phyloP scores from a whole-genome alignment of 64 coral and sea anemone species.

The Exaiptasia diaphana region DNA sequence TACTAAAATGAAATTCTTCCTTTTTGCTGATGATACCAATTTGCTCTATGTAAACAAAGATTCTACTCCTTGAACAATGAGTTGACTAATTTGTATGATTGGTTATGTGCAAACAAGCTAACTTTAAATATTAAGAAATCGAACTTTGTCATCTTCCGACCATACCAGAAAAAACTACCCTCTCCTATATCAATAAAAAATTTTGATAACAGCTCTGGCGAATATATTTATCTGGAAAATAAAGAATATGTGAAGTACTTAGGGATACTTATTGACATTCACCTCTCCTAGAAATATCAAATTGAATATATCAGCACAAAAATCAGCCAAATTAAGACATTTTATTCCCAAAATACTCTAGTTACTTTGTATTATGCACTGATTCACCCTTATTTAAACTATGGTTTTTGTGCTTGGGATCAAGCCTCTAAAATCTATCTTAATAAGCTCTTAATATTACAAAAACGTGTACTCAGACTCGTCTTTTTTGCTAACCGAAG shows the following conservation, averaged over 20 bases:
- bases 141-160: not conserved
- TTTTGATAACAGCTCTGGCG: not conserved
- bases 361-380: not conserved
- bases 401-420: conserved; percentile 10
- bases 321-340: conserved; percentile 3
- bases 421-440: conserved; percentile 11
- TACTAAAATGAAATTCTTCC: too few relatives aligned
- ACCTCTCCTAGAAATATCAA: not conserved
- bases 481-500: conserved; percentile 22
- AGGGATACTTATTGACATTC: not conserved
- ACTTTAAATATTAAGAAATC: conserved; percentile 23
- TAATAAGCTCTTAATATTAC: conserved; percentile 7
- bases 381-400: conserved; percentile 13
- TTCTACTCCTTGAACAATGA: not conserved
- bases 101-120: not conserved
- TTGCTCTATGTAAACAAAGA: too few relatives aligned
- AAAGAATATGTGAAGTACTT: conserved; percentile 8
- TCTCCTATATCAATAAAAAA: not conserved
- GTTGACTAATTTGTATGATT: conserved; percentile 4
- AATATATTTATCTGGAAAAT: not conserved
- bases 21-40: too few relatives aligned
- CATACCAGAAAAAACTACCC: conserved; percentile 9
- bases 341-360: not conserved
- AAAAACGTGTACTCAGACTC: conserved; percentile 22
- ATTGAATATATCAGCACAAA: not conserved